Percentiles rank a stretch among this genome's conserved stretches.
phyloP scores from a whole-genome alignment of 30 jellyfish, hydroid and myxozoan species.

The Catostylus mosaicus region DNA sequence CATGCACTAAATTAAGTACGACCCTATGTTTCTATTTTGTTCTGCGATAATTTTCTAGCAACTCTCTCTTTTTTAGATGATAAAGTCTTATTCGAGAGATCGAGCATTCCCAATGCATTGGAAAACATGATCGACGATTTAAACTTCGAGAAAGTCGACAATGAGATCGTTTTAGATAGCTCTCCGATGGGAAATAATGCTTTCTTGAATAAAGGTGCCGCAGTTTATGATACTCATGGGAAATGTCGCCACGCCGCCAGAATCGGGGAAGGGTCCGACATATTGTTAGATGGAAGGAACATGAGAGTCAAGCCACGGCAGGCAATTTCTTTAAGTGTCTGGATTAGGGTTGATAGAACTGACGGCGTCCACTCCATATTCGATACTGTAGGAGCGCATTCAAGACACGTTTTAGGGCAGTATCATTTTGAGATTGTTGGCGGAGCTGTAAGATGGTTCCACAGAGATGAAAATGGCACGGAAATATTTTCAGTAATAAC shows the following conservation, averaged over 20 bases:
- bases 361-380: constrained; percentile 96
- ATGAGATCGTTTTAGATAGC: constrained; percentile 77
- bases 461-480: constrained; percentile 90
- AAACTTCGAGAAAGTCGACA: constrained; percentile 92
- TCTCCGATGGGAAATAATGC: constrained; percentile 94
- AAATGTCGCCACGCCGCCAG: constrained; percentile 96
- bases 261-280: constrained; percentile 86
- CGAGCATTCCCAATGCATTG: constrained; percentile 82
- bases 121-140: constrained; percentile 72
- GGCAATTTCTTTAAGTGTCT: constrained; percentile 85
- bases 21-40: too few species aligned
- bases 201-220: constrained; percentile 87
- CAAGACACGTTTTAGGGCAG: constrained; percentile 86
- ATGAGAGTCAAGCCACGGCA: constrained; percentile 91
- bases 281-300: constrained; percentile 85
- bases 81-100: constrained; percentile 51
- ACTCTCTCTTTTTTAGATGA: constrained; percentile 3
- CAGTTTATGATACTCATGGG: constrained; percentile 92
- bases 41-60: too few species aligned
- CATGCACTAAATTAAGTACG: too few species aligned
- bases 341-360: constrained; percentile 84
- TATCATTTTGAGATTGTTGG: constrained; percentile 97
- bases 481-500: constrained; percentile 83
- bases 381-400: constrained; percentile 94
- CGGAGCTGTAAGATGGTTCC: constrained; percentile 99